These are phyloP conservation scores for Scomber japonicus DNA, from an alignment of 2,113 vertebrate species.

Conservation along the genomic window DNA sequence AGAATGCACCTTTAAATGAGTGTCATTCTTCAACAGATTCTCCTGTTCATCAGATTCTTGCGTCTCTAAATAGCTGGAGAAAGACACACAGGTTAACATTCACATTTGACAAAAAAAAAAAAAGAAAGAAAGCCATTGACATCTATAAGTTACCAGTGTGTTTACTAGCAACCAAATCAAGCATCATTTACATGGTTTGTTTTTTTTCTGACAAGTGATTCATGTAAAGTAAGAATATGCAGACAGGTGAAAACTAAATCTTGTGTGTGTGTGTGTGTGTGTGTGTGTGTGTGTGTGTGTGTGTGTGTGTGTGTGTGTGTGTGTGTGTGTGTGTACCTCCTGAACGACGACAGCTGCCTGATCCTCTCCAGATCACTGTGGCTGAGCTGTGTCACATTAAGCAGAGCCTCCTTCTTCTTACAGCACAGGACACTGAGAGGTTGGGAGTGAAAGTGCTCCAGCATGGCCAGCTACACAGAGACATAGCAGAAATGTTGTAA, in stretches of 20 bases:
- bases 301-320: not conserved
- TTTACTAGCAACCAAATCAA: not conserved
- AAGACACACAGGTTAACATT: conserved; percentile 9
- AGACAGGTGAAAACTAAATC: not conserved
- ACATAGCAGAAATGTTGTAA: not conserved
- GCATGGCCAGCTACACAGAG: conserved; percentile 88
- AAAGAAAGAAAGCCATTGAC: no score
- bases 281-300: not conserved
- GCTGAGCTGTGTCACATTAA: conserved; percentile 83
- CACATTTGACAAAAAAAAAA: not conserved
- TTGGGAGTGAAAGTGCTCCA: conserved; percentile 94
- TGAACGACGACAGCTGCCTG: conserved; percentile 92
- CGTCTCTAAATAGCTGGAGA: conserved; percentile 89
- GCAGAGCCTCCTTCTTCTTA: conserved; percentile 81
- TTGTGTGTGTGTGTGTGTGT: no score
- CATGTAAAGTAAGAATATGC: not conserved
- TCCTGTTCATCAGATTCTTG: conserved; percentile 88
- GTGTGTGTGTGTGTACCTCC: conserved; percentile 83
- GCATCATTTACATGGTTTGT: not conserved
- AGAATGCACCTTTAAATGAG: conserved; percentile 88
- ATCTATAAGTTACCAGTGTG: no score
- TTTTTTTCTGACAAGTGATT: no score
- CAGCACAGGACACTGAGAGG: conserved; percentile 95
- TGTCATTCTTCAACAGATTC: conserved; percentile 86
- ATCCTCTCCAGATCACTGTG: conserved; percentile 89